Evolutionary conservation across 2,888 invertebrate species (phyloP).

Genomic region (Anoplius nigerrimus): DNA sequence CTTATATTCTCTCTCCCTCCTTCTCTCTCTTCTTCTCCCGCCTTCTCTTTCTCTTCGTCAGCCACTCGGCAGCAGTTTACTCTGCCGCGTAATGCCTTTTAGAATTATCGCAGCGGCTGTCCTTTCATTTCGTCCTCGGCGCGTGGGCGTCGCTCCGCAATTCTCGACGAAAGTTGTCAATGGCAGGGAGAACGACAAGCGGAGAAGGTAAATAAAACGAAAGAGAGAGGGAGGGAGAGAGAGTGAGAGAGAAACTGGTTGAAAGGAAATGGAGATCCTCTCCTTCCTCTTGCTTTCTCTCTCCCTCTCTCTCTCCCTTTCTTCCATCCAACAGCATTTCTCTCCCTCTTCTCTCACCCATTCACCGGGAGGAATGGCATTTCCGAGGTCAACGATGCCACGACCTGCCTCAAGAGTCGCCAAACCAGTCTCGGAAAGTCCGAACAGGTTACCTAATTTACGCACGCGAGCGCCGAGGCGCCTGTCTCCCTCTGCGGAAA

Average conservation of each 20-base stretch:
- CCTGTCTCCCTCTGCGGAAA: neutral
- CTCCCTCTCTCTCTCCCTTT: too few relatives aligned
- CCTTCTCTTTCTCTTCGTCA: too few relatives aligned
- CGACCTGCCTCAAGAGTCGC: constrained; percentile 60
- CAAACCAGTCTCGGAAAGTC: constrained; percentile 61
- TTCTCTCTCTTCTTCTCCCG: too few relatives aligned
- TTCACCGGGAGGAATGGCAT: constrained; percentile 48
- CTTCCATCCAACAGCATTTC: too few relatives aligned
- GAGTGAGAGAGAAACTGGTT: neutral
- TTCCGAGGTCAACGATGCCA: constrained; percentile 53
- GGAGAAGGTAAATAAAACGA: too few relatives aligned
- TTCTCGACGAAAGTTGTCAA: constrained; percentile 17
- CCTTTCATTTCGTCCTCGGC: neutral
- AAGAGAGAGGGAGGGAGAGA: neutral
- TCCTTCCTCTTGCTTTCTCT: too few relatives aligned
- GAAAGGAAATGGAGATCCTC: neutral
- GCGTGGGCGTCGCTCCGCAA: neutral
- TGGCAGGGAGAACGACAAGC: constrained; percentile 6
- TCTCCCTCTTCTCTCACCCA: constrained; percentile 24
- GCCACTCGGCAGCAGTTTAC: too few relatives aligned
- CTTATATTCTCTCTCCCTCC: too few relatives aligned
- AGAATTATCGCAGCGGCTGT: neutral
- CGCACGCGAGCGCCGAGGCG: constrained; percentile 25
- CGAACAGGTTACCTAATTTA: constrained; percentile 59
- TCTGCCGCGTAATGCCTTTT: too few relatives aligned